A percentile compares a stretch with the other conserved stretches of the same genome.
phyloP scores from a whole-genome alignment of 2,113 vertebrate genomes.

The Elachura formosa region DNA sequence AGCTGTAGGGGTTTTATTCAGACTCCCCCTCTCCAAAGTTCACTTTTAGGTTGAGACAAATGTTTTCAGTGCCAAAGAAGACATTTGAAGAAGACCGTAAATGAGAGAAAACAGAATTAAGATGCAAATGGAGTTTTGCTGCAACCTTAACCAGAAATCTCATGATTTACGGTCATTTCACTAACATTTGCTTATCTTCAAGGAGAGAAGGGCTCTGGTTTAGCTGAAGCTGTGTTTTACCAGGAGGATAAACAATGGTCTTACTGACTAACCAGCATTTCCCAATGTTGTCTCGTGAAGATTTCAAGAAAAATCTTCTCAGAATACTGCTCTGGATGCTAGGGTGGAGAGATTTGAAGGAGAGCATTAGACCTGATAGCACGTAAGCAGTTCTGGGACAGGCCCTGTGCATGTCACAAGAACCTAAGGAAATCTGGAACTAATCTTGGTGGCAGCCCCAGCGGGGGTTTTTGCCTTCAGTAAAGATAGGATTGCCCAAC shows the following conservation, averaged over 20 bases:
- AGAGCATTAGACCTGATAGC: background rate
- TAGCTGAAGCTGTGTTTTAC: background rate
- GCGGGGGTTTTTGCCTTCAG: background rate
- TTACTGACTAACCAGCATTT: conserved; percentile 30
- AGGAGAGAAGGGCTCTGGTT: background rate
- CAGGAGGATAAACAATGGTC: conserved; percentile 22
- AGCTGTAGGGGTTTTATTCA: conserved; percentile 56
- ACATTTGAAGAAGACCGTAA: conserved; percentile 7
- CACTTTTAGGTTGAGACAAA: conserved; percentile 56
- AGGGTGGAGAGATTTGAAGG: background rate
- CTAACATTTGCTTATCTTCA: conserved; percentile 49
- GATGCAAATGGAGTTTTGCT: conserved; percentile 37
- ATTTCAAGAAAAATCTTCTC: background rate
- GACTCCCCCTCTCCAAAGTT: conserved; percentile 19
- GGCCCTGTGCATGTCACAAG: background rate
- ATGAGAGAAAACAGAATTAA: conserved; percentile 24
- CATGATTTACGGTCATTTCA: background rate
- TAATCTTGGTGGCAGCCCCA: conserved; percentile 11
- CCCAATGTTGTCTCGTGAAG: background rate
- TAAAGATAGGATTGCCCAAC: conserved; percentile 44
- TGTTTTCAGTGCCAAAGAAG: conserved; percentile 45
- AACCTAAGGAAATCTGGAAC: conserved; percentile 39
- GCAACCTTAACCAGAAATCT: conserved; percentile 7
- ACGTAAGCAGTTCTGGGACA: background rate
- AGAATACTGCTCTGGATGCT: background rate